Evolutionary conservation across 1,140 invertebrate species (phyloP), one percentile per base, ranked within the genome.

Genomic region (Chrysoperla carnea): DNA sequence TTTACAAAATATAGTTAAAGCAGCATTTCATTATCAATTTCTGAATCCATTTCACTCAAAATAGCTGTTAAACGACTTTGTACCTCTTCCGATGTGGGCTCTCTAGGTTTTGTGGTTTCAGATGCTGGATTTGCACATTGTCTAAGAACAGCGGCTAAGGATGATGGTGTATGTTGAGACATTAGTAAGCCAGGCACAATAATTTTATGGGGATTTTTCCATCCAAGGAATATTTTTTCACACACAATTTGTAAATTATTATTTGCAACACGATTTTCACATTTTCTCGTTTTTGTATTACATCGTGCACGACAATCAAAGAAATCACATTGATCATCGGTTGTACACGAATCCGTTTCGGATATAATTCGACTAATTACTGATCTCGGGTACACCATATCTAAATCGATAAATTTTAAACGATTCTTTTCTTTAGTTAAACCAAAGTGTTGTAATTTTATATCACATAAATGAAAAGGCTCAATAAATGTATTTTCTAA

Each of bases 401-500:
- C 73, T 15, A 74, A 52, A 57, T 80, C 73, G 33, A 78, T 54
- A 41, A 75, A 69, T 57, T 75, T 70, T 11, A 74, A 46, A 46
- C 59, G 65, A 27, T 64, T 63, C 3, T 61, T 63, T 33, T 67
- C 63, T 4, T 60, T 52, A 8, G 65, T 59, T 1, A 76, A 43
- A 5, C 76, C 77, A 58, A 81, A 81, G 52, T 81, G 73, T 36
- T 69, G 66, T 17, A 72, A 61, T 57, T 79, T 77, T 0, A 81
- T 61, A 56, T 80, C 75, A 57, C 78, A 81, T 3, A 81, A 53
- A 50, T 74, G 62, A 33, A 79, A 59, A 5, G 68, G 67, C 50
- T 78, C 65, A 7, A 62, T 57, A 44, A 73, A 68, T 38, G 58
- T 60, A 7, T 52, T 62, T 14, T 79, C 71, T 12, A 80, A 48